A percentile compares a stretch with the other conserved stretches of the same genome.
Evolutionary conservation across 2,797 vertebrate genomes (phyloP).

Genomic region (Micrastur ruficollis): DNA sequence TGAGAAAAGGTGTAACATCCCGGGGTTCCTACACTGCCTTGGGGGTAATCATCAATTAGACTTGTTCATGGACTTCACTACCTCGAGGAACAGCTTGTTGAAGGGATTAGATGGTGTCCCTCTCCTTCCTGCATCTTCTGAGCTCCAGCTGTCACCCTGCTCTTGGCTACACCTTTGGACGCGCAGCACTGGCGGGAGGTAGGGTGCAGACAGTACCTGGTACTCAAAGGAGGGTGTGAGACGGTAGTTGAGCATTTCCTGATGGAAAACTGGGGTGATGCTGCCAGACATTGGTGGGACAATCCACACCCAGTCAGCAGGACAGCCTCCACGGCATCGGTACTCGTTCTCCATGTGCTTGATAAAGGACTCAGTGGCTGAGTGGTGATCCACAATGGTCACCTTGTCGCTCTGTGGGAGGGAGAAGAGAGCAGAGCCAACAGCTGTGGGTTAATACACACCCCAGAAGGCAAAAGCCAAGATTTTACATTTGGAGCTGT

Average conservation of each 20-base stretch:
- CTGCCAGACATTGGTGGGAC: slow-evolving; percentile 98
- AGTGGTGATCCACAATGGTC: slow-evolving; percentile 98
- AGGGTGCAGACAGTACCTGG: slow-evolving; percentile 79
- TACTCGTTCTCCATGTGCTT: slow-evolving; percentile 99
- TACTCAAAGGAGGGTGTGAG: slow-evolving; percentile 97
- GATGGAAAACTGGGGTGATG: slow-evolving; percentile 96
- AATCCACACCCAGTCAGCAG: slow-evolving; percentile 98
- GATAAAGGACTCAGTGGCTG: slow-evolving; percentile 97
- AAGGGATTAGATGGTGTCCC: background rate
- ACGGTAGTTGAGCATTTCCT: slow-evolving; percentile 99
- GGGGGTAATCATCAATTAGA: too few relatives aligned
- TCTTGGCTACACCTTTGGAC: background rate
- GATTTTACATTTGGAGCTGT: background rate
- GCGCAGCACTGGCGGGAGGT: fast-evolving
- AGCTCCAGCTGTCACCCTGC: background rate
- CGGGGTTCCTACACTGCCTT: fast-evolving
- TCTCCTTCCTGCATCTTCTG: background rate
- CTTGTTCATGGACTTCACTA: background rate
- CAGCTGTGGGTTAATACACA: background rate
- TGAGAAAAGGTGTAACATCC: background rate
- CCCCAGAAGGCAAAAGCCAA: background rate
- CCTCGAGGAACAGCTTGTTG: background rate
- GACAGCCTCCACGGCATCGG: slow-evolving; percentile 92
- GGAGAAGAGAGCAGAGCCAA: background rate
- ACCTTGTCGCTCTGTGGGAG: slow-evolving; percentile 87